Evolutionary conservation across 1,140 invertebrate genomes (phyloP).

Genomic region (Matsumurasca onukii): DNA sequence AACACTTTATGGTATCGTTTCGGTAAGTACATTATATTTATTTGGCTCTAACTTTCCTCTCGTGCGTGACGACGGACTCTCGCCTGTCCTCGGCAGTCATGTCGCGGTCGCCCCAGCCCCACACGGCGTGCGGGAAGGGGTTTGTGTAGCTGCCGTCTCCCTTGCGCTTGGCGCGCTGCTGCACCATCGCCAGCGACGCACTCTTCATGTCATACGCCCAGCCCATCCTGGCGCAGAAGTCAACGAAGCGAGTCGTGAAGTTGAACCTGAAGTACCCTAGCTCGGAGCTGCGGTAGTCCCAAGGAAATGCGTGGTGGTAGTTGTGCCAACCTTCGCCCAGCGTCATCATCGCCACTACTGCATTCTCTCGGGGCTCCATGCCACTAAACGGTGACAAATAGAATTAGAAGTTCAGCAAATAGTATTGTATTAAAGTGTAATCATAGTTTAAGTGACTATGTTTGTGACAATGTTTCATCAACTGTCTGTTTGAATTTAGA

Average conservation of each 20-base stretch:
- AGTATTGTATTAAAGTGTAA: background rate
- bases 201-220: conserved; percentile 77
- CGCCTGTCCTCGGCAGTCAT: conserved; percentile 42
- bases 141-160: conserved; percentile 69
- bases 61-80: conserved; percentile 35
- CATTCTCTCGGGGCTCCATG: conserved; percentile 59
- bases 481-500: too few relatives aligned
- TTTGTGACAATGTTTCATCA: too few relatives aligned
- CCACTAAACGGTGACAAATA: conserved; percentile 64
- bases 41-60: background rate
- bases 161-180: conserved; percentile 65
- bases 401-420: conserved; percentile 51
- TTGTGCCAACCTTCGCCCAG: conserved; percentile 68
- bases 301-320: conserved; percentile 82
- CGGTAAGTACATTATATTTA: background rate
- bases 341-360: conserved; percentile 49
- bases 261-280: conserved; percentile 72
- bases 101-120: conserved; percentile 47
- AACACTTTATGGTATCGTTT: too few relatives aligned
- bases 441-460: too few relatives aligned
- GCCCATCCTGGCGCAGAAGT: conserved; percentile 78
- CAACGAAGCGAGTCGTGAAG: conserved; percentile 81
- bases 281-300: conserved; percentile 78
- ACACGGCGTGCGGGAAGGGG: conserved; percentile 28
- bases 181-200: conserved; percentile 55